Percentiles rank a stretch among this genome's conserved stretches.
Evolutionary conservation across 1,140 invertebrate species (phyloP).

Genomic region (Pseudomyrmex dendroicus): DNA sequence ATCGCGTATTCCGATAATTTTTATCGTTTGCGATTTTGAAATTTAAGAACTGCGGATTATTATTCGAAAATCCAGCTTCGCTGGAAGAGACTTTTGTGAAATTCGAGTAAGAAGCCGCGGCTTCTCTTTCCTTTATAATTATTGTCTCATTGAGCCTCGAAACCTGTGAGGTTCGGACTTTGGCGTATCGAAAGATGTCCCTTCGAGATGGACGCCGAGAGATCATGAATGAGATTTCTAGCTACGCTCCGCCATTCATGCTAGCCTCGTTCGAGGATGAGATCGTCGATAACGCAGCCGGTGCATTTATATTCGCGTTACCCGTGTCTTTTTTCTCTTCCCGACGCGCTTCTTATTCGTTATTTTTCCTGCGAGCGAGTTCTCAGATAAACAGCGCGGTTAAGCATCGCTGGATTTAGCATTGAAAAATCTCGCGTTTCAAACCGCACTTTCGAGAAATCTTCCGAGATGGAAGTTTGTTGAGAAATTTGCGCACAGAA

Average conservation of each 20-base stretch:
- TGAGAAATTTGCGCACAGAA: not conserved
- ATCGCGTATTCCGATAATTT: not conserved
- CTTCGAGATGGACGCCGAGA: constrained; percentile 72
- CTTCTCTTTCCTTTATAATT: constrained; percentile 68
- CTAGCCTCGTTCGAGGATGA: constrained; percentile 15
- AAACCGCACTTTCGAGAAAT: not conserved
- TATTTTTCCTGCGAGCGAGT: not conserved
- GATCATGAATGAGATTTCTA: constrained; percentile 80
- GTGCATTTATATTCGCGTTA: constrained; percentile 74
- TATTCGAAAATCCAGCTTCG: constrained; percentile 37
- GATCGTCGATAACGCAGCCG: constrained; percentile 78
- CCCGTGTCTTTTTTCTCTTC: constrained; percentile 73
- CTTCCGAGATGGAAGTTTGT: not conserved
- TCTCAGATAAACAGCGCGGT: not conserved
- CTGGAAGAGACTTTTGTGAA: constrained; percentile 42
- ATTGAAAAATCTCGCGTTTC: not conserved
- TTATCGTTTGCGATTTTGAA: constrained; percentile 14
- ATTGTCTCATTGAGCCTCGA: constrained; percentile 70
- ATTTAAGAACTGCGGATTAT: constrained; percentile 24
- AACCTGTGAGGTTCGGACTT: constrained; percentile 39
- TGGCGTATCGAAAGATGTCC: constrained; percentile 71
- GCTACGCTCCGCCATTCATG: constrained; percentile 66
- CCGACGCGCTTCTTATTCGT: constrained; percentile 15
- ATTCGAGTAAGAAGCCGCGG: constrained; percentile 39
- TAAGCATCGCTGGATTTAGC: not conserved